These are phyloP conservation scores for Anthonomus grandis DNA, from an alignment of 1,140 invertebrate genomes.

Conservation along the genomic window DNA sequence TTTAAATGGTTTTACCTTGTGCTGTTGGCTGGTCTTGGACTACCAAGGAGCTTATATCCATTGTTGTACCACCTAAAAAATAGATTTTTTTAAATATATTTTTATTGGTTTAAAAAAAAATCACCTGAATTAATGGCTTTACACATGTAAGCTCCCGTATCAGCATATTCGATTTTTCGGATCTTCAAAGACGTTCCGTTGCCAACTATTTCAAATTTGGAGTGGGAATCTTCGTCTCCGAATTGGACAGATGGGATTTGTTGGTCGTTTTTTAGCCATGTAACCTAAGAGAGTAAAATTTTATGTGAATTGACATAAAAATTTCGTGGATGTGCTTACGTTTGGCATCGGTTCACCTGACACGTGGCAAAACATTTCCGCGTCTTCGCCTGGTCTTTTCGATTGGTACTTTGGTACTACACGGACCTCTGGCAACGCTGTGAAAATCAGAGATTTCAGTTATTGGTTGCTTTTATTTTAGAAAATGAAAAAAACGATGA, in stretches of 20 bases:
- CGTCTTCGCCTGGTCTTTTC: constrained; percentile 62
- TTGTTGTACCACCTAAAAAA: constrained; percentile 59
- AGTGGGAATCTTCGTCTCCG: constrained; percentile 43
- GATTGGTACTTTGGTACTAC: constrained; percentile 68
- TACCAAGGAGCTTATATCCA: constrained; percentile 69
- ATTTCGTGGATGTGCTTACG: constrained; percentile 39
- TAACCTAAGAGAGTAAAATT: constrained; percentile 48
- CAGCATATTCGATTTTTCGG: constrained; percentile 64
- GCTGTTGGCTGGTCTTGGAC: constrained; percentile 68
- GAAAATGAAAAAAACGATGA: too few relatives aligned
- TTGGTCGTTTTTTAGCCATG: constrained; percentile 74
- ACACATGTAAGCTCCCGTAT: constrained; percentile 78
- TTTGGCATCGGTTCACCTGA: constrained; percentile 67
- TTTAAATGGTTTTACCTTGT: constrained; percentile 55
- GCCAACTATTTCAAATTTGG: constrained; percentile 62
- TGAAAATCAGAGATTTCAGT: constrained; percentile 25
- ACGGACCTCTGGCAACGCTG: constrained; percentile 66
- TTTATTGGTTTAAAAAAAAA: constrained; percentile 19
- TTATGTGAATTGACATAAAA: neutral
- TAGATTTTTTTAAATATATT: neutral
- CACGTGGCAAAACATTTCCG: constrained; percentile 67
- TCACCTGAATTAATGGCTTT: constrained; percentile 63
- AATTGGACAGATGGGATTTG: constrained; percentile 56
- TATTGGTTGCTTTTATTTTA: too few relatives aligned
- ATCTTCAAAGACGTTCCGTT: constrained; percentile 69